Percentiles rank a stretch among this genome's conserved stretches.
Evolutionary conservation across 1,140 invertebrate species (phyloP).

Genomic region (fruit fly (Drosophila melanogaster)): Release_6_plus_ISO1_MT NC_004354.4:5630001-5630500

Average conservation of each 20-base stretch:
- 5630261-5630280: conserved; percentile 93
- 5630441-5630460: conserved; percentile 87
- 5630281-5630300: conserved; percentile 93
- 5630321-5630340: conserved; percentile 99
- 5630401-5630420: conserved; percentile 94
- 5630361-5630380: conserved; percentile 98
- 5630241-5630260: conserved; percentile 91
- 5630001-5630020: conserved; percentile 43
- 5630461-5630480: conserved; percentile 86
- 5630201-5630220: conserved; percentile 96
- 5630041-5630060: conserved; percentile 94
- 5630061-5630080: conserved; percentile 94
- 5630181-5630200: conserved; percentile 97
- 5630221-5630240: conserved; percentile 91
- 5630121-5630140: conserved; percentile 96
- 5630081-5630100: conserved; percentile 96
- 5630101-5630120: conserved; percentile 90
- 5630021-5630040: conserved; percentile 95
- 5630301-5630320: conserved; percentile 91
- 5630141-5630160: conserved; percentile 96
- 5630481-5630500: conserved; percentile 87
- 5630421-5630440: conserved; percentile 95
- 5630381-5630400: conserved; percentile 97
- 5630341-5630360: conserved; percentile 98
- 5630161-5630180: conserved; percentile 94